phyloP scores from a whole-genome alignment of 2,797 vertebrate species.

The Gallinago nigripennis region DNA sequence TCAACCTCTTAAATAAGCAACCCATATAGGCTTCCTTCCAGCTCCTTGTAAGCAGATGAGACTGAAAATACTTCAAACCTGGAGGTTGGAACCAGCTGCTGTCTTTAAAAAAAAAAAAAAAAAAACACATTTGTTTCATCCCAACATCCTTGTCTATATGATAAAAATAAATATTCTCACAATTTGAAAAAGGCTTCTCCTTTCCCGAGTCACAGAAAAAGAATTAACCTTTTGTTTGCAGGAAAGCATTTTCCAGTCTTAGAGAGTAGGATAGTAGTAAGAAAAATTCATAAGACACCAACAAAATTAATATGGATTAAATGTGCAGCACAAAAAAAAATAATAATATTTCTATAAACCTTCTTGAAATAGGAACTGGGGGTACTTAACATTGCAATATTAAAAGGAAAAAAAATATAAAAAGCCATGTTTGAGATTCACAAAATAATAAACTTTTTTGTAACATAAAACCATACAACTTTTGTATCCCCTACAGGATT shows the following conservation, averaged over 20 bases:
- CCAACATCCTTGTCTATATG: neutral
- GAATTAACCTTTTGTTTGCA: conserved; percentile 1
- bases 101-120: neutral
- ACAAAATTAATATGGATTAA: neutral
- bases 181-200: neutral
- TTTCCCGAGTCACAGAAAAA: neutral
- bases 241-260: neutral
- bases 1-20: conserved; percentile 55
- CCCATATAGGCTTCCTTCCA: conserved; percentile 26
- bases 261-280: neutral
- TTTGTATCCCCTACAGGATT: neutral
- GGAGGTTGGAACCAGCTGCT: conserved; percentile 55
- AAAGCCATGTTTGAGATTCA: neutral
- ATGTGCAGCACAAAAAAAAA: neutral
- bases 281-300: neutral
- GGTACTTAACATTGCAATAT: neutral
- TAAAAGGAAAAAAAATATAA: accelerated
- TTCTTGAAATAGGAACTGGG: neutral
- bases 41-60: conserved; percentile 55
- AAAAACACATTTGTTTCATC: neutral
- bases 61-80: conserved; percentile 45
- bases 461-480: neutral
- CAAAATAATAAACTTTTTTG: neutral
- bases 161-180: conserved; percentile 56
- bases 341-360: neutral